Conservation (phyloP, 2,797 vertebrate genomes). For the Sitta carolinensis region DNA sequence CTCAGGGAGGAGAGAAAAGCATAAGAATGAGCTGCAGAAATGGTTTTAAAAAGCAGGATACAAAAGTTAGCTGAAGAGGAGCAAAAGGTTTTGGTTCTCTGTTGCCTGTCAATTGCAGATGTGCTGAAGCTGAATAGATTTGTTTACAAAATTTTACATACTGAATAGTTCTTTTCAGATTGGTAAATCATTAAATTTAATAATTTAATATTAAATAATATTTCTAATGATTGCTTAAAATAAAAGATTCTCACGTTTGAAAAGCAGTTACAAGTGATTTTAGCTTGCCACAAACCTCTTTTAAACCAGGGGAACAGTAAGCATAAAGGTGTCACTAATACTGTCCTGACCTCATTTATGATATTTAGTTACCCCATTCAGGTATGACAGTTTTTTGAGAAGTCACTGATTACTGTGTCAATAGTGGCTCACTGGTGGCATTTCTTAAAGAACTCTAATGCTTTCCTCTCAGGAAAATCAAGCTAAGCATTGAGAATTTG, state of each 20-base stretch:
- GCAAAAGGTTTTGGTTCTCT: background rate
- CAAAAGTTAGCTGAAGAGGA: background rate
- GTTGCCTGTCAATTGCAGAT: background rate
- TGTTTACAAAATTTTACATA: background rate
- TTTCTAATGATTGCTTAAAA: background rate
- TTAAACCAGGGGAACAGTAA: background rate
- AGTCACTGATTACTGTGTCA: background rate
- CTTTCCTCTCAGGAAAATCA: background rate
- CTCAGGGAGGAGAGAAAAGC: background rate
- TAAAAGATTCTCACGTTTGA: background rate
- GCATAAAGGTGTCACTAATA: background rate
- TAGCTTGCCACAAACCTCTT: background rate
- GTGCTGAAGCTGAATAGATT: background rate
- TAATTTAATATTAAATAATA: no score
- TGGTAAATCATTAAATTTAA: background rate
- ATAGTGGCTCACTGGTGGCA: background rate
- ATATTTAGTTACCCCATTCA: background rate
- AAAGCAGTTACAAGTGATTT: background rate
- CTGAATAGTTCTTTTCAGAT: background rate
- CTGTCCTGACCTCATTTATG: background rate
- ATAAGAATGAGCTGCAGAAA: background rate
- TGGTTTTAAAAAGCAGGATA: background rate
- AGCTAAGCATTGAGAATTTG: background rate
- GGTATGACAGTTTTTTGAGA: background rate
- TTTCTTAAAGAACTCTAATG: background rate